These are phyloP conservation scores for Hemicentrotus pulcherrimus DNA, from an alignment of 35 echinoderm and acorn worm species.

Conservation along the genomic window DNA sequence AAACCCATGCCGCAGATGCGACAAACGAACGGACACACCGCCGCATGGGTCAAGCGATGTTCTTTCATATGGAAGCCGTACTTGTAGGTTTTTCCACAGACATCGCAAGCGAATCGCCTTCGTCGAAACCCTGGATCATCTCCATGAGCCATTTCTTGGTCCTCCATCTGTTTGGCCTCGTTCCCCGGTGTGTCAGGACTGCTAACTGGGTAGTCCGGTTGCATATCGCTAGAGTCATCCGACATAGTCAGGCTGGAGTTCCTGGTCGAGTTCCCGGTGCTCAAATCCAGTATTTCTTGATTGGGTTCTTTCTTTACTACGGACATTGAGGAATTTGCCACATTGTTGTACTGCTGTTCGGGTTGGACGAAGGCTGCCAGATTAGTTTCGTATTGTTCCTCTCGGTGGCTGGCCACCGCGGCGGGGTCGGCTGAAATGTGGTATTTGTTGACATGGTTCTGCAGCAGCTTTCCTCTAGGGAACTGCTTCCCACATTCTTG, in stretches of 20 bases:
- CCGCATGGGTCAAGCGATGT: slow-evolving; percentile 69
- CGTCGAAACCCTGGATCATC: neutral
- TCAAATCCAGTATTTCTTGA: neutral
- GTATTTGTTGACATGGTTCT: slow-evolving; percentile 50
- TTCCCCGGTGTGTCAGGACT: neutral
- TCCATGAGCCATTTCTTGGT: neutral
- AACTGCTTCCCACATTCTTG: slow-evolving; percentile 17
- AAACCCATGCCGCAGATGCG: slow-evolving; percentile 63
- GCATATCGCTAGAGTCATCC: neutral
- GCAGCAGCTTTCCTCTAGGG: slow-evolving; percentile 31
- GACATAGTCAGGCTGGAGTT: neutral
- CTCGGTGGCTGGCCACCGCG: neutral
- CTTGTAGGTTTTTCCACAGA: slow-evolving; percentile 79
- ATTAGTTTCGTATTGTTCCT: neutral
- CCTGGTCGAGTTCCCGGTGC: neutral
- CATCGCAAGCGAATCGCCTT: slow-evolving; percentile 49
- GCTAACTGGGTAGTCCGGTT: neutral
- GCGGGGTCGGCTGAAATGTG: slow-evolving; percentile 21
- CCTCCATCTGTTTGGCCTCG: neutral
- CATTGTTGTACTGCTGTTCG: neutral
- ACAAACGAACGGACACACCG: slow-evolving; percentile 61
- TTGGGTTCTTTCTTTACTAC: neutral
- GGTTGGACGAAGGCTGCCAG: neutral
- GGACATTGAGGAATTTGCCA: neutral
- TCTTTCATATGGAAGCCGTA: slow-evolving; percentile 69